Base-by-base conservation (phyloP, 2,113 vertebrate genomes). In the Zosterops borbonicus region DNA sequence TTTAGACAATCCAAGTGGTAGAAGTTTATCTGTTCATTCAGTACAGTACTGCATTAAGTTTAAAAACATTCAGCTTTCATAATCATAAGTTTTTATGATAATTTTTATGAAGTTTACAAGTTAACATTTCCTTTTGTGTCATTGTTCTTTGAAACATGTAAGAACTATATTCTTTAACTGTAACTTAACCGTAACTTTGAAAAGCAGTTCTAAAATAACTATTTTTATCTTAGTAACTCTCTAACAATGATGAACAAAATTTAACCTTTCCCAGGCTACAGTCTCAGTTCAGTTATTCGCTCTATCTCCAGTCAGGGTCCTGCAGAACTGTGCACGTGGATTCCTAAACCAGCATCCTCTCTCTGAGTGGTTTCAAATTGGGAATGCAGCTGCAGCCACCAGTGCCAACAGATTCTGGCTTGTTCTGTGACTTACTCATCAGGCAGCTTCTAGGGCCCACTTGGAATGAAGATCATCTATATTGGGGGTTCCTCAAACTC, bases 281-380 rank as follows among this genome's bases (percentile, higher is more conserved):
- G 27, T 53, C 20, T 17, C 24, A 8, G 29, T 33, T 82, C 58
- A 64, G 29, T 58, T 77, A 37, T 11, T 62, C 8, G 5, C 23
- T 33, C 29, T 63, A 0, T 42, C 22, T 53, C 3, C n/a, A 46
- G 22, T 29, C 9, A 6, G 27, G 8, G 20, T 67, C 71, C 33
- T 69, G 44, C 35, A 64, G 63, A 59, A 4, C 29, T 4, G 14
- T 17, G 28, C 18, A 11, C 6, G 1, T 0, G 0, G 8, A 6
- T 87, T 76, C 76, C 49, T 68, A 60, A 68, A 21, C 21, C 29
- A 55, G 25, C 46, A 7, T 52, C 14, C 6, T n/a, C 27, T 50
- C 7, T 22, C 37, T 2, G 3, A 27, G 31, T 1, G 29, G 9
- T 71, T 68, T 55, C 4, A 2, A 14, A 28, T 2, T 31, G 21